A percentile compares a stretch with the other conserved stretches of the same genome.
These are phyloP conservation scores for Drosophila repleta DNA, from an alignment of 1,140 invertebrate genomes.

Conservation along the genomic window DNA sequence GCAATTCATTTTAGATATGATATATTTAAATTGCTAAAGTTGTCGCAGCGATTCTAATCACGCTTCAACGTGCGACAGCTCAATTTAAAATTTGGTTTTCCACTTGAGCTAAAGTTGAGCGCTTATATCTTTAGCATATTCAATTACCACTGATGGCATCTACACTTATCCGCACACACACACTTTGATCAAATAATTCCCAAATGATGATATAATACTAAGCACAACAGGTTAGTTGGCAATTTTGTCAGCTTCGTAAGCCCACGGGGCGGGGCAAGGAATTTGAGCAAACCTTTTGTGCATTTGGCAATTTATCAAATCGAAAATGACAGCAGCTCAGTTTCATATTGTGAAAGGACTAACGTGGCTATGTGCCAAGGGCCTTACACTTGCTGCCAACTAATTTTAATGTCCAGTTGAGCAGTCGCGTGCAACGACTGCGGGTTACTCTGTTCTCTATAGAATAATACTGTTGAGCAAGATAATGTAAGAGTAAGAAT, in stretches of 20 bases:
- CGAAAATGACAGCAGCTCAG: conserved; percentile 63
- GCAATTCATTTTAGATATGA: not conserved
- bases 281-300: conserved; percentile 38
- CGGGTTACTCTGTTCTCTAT: not conserved
- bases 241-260: conserved; percentile 15
- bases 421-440: conserved; percentile 5
- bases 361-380: not conserved
- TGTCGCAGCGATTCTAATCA: conserved; percentile 22
- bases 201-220: conserved; percentile 45
- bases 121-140: conserved; percentile 24
- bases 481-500: too few relatives aligned
- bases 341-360: conserved; percentile 1
- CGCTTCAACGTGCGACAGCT: not conserved
- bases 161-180: conserved; percentile 1
- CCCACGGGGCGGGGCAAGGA: not conserved
- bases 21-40: not conserved
- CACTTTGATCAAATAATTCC: conserved; percentile 22
- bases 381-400: conserved; percentile 26
- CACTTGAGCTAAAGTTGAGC: not conserved
- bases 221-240: conserved; percentile 32
- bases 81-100: conserved; percentile 22
- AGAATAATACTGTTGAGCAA: too few relatives aligned
- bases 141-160: conserved; percentile 20
- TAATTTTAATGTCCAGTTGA: conserved; percentile 43
- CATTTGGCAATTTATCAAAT: conserved; percentile 69